Conservation (phyloP, 37 sponge, comb jelly and placozoan species). For the Amphimedon queenslandica region DNA sequence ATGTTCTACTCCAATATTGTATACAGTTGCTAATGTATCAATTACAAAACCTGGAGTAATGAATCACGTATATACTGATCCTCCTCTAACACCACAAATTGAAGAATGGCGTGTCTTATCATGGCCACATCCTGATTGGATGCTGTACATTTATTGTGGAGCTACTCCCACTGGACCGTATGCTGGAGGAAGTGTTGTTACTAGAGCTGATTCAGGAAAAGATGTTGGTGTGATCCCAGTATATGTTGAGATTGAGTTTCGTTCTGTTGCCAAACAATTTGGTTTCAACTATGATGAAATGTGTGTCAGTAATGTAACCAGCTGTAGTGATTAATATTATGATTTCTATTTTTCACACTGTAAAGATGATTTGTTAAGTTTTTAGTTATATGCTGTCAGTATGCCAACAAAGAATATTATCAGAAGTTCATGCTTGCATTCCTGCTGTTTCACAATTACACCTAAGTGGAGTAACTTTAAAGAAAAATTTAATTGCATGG, state of each 20-base stretch:
- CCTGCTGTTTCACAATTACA: too few relatives aligned
- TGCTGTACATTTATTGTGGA: constrained; percentile 30
- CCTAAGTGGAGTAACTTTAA: too few relatives aligned
- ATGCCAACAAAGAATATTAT: too few relatives aligned
- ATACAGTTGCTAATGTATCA: constrained; percentile 24
- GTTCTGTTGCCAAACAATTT: constrained; percentile 20
- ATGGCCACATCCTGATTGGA: constrained; percentile 30
- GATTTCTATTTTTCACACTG: too few relatives aligned
- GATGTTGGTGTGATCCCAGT: constrained; percentile 14
- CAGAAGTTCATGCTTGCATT: too few relatives aligned
- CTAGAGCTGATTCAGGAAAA: not conserved
- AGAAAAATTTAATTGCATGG: too few relatives aligned
- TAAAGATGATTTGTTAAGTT: too few relatives aligned
- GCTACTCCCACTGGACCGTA: constrained; percentile 28
- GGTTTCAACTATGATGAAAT: constrained; percentile 34
- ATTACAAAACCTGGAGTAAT: constrained; percentile 30
- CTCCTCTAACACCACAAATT: not conserved
- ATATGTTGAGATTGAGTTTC: constrained; percentile 25
- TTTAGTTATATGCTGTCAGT: too few relatives aligned
- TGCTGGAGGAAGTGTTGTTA: constrained; percentile 44
- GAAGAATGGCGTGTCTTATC: constrained; percentile 27
- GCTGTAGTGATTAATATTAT: constrained; percentile 30
- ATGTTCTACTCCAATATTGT: constrained; percentile 14
- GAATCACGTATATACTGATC: constrained; percentile 18
- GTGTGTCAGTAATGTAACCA: constrained; percentile 43